Conservation (phyloP, 2,888 invertebrate species). For the Pachycephus smyrnensis region DNA sequence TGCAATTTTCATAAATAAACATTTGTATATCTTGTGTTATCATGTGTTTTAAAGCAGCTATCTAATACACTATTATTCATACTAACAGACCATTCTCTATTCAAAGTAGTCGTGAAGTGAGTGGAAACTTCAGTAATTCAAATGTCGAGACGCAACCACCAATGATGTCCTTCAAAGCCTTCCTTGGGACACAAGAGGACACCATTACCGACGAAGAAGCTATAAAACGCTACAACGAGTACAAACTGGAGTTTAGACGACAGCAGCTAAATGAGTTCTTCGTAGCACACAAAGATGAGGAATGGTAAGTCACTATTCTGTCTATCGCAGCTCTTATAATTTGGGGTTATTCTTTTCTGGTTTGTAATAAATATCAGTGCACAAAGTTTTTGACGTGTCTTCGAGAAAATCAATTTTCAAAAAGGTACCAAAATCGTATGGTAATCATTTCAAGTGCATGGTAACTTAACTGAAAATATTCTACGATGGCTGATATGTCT, state of each 20-base stretch:
- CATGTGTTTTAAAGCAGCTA: neutral
- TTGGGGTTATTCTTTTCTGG: neutral
- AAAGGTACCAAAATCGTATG: neutral
- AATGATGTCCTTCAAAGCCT: constrained; percentile 97
- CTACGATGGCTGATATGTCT: neutral
- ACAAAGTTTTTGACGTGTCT: neutral
- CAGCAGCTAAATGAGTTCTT: constrained; percentile 99
- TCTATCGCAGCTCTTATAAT: neutral
- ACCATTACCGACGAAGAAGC: constrained; percentile 97
- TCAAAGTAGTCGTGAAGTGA: constrained; percentile 55
- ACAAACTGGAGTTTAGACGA: constrained; percentile 95
- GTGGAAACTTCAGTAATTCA: constrained; percentile 63
- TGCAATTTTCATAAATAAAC: neutral
- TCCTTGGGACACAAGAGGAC: constrained; percentile 96
- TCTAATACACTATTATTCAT: neutral
- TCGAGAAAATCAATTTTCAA: neutral
- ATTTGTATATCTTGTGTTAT: neutral
- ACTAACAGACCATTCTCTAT: constrained; percentile 3
- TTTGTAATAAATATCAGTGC: neutral
- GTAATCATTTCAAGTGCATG: neutral
- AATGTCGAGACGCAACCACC: constrained; percentile 85
- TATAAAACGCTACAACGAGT: constrained; percentile 96
- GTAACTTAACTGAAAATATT: neutral
- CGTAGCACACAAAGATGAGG: constrained; percentile 98
- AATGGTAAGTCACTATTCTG: constrained; percentile 83